Evolutionary conservation across 1,140 invertebrate genomes (phyloP).

Genomic region (Zaprionus capensis): DNA sequence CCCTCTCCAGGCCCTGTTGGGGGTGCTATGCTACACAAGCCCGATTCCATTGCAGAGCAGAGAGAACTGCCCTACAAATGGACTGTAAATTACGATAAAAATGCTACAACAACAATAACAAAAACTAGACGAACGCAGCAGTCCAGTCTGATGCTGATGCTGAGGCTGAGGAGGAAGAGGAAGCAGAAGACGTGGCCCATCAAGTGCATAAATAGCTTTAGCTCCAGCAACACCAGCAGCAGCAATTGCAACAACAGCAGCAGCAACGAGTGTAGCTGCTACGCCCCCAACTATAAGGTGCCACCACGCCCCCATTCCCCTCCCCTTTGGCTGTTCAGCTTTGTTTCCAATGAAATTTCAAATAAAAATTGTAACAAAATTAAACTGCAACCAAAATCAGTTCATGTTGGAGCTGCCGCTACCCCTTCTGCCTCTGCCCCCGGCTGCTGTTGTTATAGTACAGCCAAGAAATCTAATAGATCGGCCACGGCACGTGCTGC

Average conservation of each 20-base stretch:
- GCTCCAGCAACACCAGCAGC: conserved; percentile 14
- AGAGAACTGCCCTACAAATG: conserved; percentile 31
- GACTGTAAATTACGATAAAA: conserved; percentile 26
- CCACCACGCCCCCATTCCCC: neutral
- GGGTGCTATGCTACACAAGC: neutral
- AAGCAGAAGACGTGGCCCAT: conserved; percentile 16
- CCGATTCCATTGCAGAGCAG: neutral
- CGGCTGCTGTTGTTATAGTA: neutral
- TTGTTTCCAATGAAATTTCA: conserved; percentile 38
- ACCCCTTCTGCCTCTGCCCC: no score
- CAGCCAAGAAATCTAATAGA: conserved; percentile 23
- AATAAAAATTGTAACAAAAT: conserved; percentile 32
- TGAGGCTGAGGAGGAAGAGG: neutral
- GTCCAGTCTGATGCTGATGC: conserved; percentile 9
- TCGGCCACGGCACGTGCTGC: conserved; percentile 20
- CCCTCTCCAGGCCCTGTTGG: neutral
- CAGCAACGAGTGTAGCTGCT: conserved; percentile 6
- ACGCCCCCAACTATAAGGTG: neutral
- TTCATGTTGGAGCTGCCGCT: neutral
- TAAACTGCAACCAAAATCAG: conserved; percentile 13
- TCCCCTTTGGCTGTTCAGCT: neutral
- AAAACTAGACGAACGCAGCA: neutral
- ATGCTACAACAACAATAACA: conserved; percentile 6
- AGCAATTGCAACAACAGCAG: neutral
- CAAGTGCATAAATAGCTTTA: conserved; percentile 43